Conservation (phyloP, 2,797 vertebrate species). For the Leptoclinus maculatus region DNA sequence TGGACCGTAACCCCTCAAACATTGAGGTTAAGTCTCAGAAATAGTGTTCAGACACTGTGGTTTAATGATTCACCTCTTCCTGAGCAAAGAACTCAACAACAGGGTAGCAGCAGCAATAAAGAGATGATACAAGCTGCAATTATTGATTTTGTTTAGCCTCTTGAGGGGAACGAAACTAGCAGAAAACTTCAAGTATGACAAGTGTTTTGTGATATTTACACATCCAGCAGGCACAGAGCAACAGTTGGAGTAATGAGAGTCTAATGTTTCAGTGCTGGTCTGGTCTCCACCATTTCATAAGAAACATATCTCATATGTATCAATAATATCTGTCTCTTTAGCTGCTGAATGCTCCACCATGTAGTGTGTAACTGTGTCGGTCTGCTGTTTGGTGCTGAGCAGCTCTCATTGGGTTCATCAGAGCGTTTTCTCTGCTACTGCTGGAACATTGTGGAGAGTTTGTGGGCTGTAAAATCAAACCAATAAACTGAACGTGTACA, state of each 20-base stretch:
- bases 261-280: neutral
- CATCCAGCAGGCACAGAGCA: neutral
- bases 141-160: neutral
- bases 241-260: neutral
- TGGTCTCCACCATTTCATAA: too few species aligned
- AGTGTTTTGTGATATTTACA: neutral
- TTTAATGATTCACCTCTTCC: neutral
- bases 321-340: neutral
- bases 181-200: neutral
- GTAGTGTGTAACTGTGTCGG: neutral
- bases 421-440: too few species aligned
- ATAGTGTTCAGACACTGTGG: neutral
- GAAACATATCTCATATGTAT: too few species aligned
- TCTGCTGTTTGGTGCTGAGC: neutral
- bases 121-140: neutral
- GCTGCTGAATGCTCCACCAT: neutral
- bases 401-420: neutral
- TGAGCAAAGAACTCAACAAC: neutral
- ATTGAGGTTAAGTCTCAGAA: too few species aligned
- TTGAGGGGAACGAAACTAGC: neutral
- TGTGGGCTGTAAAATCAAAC: neutral
- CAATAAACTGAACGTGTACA: neutral
- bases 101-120: neutral
- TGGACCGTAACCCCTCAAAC: neutral
- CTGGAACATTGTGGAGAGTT: neutral